Evolutionary conservation across 2,888 invertebrate species (phyloP).

Genomic region (Maniola hyperantus): DNA sequence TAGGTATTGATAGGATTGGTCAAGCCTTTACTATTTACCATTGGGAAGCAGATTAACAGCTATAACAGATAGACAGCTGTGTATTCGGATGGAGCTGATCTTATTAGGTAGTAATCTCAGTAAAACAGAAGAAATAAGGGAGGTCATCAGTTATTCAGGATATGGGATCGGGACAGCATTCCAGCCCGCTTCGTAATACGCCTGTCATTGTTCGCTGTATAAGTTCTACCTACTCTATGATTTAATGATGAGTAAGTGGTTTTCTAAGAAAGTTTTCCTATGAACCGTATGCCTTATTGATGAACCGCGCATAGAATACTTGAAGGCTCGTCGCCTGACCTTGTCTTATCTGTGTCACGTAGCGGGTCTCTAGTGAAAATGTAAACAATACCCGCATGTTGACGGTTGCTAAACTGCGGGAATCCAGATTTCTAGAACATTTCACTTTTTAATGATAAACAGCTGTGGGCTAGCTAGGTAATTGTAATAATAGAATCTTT

Average conservation of each 20-base stretch:
- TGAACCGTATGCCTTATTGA: slow-evolving; percentile 23
- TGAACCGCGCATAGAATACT: slow-evolving; percentile 29
- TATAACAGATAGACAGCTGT: too few relatives aligned
- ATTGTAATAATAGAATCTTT: not conserved
- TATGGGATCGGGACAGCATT: not conserved
- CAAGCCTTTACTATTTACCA: too few relatives aligned
- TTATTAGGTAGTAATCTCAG: too few relatives aligned
- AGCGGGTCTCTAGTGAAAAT: slow-evolving; percentile 34
- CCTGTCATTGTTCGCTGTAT: not conserved
- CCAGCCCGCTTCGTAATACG: not conserved
- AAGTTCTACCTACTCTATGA: not conserved
- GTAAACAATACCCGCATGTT: slow-evolving; percentile 29
- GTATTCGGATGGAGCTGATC: too few relatives aligned
- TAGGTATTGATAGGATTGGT: too few relatives aligned
- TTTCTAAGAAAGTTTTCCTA: slow-evolving; percentile 29
- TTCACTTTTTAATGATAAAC: slow-evolving; percentile 29
- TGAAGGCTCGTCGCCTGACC: slow-evolving; percentile 27
- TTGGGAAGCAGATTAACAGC: too few relatives aligned
- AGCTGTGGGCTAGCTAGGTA: not conserved
- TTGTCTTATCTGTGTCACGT: slow-evolving; percentile 36
- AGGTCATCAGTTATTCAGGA: not conserved
- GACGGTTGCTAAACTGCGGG: slow-evolving; percentile 14
- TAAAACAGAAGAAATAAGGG: too few relatives aligned
- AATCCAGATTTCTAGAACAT: slow-evolving; percentile 29
- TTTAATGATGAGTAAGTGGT: slow-evolving; percentile 22